Evolutionary conservation across 92 coral and sea anemone species (phyloP).

Genomic region (Diadumene lineata): DNA sequence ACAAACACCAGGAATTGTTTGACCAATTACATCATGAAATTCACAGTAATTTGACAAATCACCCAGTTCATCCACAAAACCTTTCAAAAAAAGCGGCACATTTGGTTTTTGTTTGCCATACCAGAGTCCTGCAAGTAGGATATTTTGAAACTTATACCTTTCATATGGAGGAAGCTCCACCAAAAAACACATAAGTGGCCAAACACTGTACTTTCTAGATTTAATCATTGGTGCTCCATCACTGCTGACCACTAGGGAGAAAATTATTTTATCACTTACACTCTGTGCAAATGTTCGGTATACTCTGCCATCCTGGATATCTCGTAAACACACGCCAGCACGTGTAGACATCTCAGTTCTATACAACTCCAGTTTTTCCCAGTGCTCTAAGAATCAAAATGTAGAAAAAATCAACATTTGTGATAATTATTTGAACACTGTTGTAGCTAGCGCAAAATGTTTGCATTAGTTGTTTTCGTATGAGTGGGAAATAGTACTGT

Average conservation of each 20-base stretch:
- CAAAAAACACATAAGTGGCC: slow-evolving; percentile 54
- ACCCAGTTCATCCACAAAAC: slow-evolving; percentile 19
- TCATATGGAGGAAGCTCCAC: slow-evolving; percentile 50
- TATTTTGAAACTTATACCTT: slow-evolving; percentile 36
- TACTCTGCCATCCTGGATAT: slow-evolving; percentile 38
- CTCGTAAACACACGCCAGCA: slow-evolving; percentile 10
- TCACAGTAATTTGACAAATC: slow-evolving; percentile 13
- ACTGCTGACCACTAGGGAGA: slow-evolving; percentile 21
- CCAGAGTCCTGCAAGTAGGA: slow-evolving; percentile 38
- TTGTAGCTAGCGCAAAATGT: too few relatives aligned
- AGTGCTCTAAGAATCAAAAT: slow-evolving; percentile 7
- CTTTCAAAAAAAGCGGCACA: slow-evolving; percentile 18
- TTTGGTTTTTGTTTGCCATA: slow-evolving; percentile 39
- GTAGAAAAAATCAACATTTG: too few relatives aligned
- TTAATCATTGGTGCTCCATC: slow-evolving; percentile 15
- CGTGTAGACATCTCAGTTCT: not conserved
- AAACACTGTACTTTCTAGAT: slow-evolving; percentile 24
- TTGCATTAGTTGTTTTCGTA: too few relatives aligned
- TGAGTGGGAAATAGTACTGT: too few relatives aligned
- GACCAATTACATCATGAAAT: slow-evolving; percentile 28
- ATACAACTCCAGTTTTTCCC: slow-evolving; percentile 5
- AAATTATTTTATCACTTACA: slow-evolving; percentile 1
- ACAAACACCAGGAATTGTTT: slow-evolving; percentile 12
- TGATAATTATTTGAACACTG: too few relatives aligned
- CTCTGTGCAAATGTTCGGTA: slow-evolving; percentile 16